Evolutionary conservation across 2,113 vertebrate species (phyloP).

Genomic region (Sarotherodon lohbergeri): DNA sequence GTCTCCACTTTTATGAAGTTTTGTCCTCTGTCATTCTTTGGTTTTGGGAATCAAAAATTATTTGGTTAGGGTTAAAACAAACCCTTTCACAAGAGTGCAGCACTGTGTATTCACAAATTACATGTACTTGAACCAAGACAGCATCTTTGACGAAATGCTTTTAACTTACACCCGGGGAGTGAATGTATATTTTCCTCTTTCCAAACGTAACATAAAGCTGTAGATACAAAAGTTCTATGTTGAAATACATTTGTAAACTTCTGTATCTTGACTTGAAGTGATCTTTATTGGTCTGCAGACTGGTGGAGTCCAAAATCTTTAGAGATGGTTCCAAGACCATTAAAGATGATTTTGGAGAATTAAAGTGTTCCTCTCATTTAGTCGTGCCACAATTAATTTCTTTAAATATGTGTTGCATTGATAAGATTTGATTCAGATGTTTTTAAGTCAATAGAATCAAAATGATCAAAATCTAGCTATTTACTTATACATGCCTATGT

Average conservation of each 20-base stretch:
- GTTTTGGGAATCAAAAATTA: background rate
- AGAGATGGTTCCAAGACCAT: background rate
- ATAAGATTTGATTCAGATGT: background rate
- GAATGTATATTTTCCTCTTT: background rate
- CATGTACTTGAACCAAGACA: background rate
- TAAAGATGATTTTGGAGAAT: background rate
- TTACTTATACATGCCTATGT: background rate
- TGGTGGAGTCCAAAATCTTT: background rate
- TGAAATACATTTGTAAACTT: background rate
- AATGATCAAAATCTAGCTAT: background rate
- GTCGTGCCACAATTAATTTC: background rate
- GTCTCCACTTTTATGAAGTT: background rate
- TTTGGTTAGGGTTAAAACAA: background rate
- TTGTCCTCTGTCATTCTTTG: background rate
- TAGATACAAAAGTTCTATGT: background rate
- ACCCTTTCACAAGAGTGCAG: background rate
- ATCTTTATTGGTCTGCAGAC: background rate
- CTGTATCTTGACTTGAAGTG: background rate
- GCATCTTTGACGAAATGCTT: background rate
- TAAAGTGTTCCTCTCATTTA: background rate
- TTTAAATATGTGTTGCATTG: background rate
- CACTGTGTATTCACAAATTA: background rate
- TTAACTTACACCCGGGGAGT: background rate
- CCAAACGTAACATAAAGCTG: background rate
- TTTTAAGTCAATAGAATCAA: background rate